Percentiles rank a stretch among this genome's conserved stretches.
Conservation (phyloP, 2,888 invertebrate genomes). For the Notocelia uddmanniana region DNA sequence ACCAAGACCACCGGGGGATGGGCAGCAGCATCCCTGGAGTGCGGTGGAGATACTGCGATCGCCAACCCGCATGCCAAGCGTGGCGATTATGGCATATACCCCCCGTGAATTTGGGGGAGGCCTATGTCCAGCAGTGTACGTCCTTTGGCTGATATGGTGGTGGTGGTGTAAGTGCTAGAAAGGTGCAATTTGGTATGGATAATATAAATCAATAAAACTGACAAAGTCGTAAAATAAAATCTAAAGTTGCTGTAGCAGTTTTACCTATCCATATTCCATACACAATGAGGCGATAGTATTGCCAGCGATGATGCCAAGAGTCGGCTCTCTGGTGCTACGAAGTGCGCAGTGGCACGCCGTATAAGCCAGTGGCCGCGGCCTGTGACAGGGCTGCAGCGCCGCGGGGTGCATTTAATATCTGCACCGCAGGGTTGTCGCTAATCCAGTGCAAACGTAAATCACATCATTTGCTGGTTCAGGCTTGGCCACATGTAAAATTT, state of each 20-base stretch:
- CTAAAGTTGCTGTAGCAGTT: not conserved
- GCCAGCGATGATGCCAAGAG: conserved; percentile 12
- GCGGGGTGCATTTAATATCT: conserved; percentile 80
- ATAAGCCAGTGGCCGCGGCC: conserved; percentile 47
- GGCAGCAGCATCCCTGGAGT: too few relatives aligned
- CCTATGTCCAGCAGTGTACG: too few relatives aligned
- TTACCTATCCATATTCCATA: not conserved
- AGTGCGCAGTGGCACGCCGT: conserved; percentile 24
- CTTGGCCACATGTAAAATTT: conserved; percentile 20
- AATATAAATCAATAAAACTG: too few relatives aligned
- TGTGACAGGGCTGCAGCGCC: conserved; percentile 51
- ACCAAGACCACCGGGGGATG: too few relatives aligned
- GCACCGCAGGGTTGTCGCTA: conserved; percentile 42
- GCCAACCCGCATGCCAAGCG: too few relatives aligned
- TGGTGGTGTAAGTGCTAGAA: too few relatives aligned
- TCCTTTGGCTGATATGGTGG: too few relatives aligned
- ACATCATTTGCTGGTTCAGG: conserved; percentile 22
- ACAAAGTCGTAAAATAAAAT: too few relatives aligned
- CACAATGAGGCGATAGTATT: not conserved
- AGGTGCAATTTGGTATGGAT: too few relatives aligned
- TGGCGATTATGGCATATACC: too few relatives aligned
- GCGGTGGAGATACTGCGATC: too few relatives aligned
- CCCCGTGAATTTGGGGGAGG: too few relatives aligned
- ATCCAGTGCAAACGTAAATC: conserved; percentile 43
- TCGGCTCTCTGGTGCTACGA: conserved; percentile 10